Evolutionary conservation across 2,113 vertebrate genomes (phyloP), one percentile per base, ranked within the genome.

Genomic region (Hippocampus zosterae): DNA sequence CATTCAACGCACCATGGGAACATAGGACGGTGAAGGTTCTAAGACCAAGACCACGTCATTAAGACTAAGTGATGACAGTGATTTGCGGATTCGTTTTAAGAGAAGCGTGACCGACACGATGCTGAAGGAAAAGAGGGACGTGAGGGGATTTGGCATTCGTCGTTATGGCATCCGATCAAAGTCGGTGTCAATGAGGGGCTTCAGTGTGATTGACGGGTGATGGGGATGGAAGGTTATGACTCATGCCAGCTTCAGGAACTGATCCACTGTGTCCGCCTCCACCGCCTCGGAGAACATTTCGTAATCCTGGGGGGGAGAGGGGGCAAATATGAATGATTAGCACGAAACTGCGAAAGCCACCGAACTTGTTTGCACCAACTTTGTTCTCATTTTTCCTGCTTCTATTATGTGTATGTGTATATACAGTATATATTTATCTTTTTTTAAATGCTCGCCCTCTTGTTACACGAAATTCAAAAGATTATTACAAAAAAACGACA

Each of bases 221-320:
- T 62, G 70, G 59, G 67, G 72, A 65, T 70, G 65, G 72, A 64
- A 69, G 66, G 48, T 56, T 27, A 61, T 33, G 70, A 69, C 59
- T 97, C 94, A 98, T 67, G 92, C 93, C 88, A 98, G 78, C 82
- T 98, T 98, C 84, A 99, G 94, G 86, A 99, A 97, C 82, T 98
- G 90, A 68, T 95, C 91, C 91, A 98, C 93, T 1, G 92, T 88
- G 70, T 96, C 94, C 16, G 90, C 93, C 76, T 99, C 97, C 88
- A 98, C 97, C 0, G 97, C 96, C 77, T 96, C 94, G 8, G 93
- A 92, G 63, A 99, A 95, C 88, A 95, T 93, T 80, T 95, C 93
- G 0, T 95, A 98, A 84, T 96, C 93, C 96, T 98, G 88, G 27
- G 3, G 78, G 29, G 3, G 78, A 81, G 61, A 76, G 61, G 29